Base-by-base conservation (phyloP, 2,113 vertebrate genomes). In the Percina caprodes region DNA sequence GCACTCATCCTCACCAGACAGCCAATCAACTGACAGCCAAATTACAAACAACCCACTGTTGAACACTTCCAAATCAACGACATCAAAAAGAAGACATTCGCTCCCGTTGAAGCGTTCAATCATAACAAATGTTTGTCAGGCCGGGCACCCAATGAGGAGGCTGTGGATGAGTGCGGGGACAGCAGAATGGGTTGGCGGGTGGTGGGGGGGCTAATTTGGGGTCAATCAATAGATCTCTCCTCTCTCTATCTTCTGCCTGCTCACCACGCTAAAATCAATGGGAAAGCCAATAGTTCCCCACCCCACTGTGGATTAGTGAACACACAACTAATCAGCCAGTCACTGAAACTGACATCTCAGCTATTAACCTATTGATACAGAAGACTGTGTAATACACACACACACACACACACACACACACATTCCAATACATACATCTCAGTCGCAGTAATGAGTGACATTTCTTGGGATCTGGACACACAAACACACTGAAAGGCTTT, bases 211-310 rank as follows among this genome's bases (percentile, higher is more conserved):
- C 94, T 95, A 95, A 95, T 95, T 95, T 95, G 92, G 94, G 95
- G 95, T 96, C 95, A 95, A 95, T 96, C 95, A 95, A 96, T 96
- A 95, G 89, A 94, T 93, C 91, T 93, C 88, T 90, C 91, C 93
- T 94, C 93, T 91, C 94, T 94, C 92, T 92, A 93, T 94, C 92
- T 93, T 95, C 94, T 94, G 91, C 89, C 92, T 92, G 91, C 94
- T 93, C 90, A 86, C 91, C 83, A 92, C 89, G 85, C 92, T 93
- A 94, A 95, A 95, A 95, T 96, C 95, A 95, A 96, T 96, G 92
- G 86, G 81, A 81, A 92, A 95, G 95, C 94, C 94, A 94, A 96
- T 94, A 95, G 93, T 93, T 93, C 95, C 88, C 90, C 79, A 84
- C 92, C 94, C 92, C 85, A 76, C 88, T 91, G 94, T 94, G 94